These are phyloP conservation scores for Poecile atricapillus DNA, from an alignment of 2,113 vertebrate genomes.

Conservation along the genomic window DNA sequence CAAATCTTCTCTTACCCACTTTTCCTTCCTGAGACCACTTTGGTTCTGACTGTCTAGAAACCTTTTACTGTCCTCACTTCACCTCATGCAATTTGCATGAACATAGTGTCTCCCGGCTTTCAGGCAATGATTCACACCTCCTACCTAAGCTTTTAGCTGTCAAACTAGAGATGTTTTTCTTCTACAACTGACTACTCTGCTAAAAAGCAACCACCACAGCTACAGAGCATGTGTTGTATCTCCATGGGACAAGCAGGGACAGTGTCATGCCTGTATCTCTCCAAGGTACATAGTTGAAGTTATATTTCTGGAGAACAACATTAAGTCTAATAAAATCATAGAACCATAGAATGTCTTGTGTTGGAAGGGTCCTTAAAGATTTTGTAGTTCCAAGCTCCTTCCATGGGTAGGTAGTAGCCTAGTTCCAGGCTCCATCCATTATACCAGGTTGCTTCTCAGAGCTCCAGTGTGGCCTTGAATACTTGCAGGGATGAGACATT, in stretches of 20 bases:
- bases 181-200: background rate
- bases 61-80: conserved; percentile 24
- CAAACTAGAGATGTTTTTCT: conserved; percentile 1
- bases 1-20: background rate
- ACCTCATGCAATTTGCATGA: background rate
- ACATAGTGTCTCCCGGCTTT: conserved; percentile 32
- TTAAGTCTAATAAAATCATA: background rate
- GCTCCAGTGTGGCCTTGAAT: background rate
- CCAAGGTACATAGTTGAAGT: background rate
- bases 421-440: background rate
- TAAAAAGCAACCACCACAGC: background rate
- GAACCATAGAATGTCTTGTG: background rate
- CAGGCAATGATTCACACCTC: conserved; percentile 51
- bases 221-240: background rate
- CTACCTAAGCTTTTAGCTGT: conserved; percentile 38
- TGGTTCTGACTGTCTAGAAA: background rate
- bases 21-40: background rate
- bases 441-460: background rate
- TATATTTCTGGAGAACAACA: background rate
- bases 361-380: background rate
- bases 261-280: background rate
- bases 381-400: background rate
- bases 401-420: too few species aligned
- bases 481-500: background rate
- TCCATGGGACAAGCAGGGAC: background rate